Evolutionary conservation across 2,888 invertebrate species (phyloP).

Genomic region (Helicoverpa assulta): DNA sequence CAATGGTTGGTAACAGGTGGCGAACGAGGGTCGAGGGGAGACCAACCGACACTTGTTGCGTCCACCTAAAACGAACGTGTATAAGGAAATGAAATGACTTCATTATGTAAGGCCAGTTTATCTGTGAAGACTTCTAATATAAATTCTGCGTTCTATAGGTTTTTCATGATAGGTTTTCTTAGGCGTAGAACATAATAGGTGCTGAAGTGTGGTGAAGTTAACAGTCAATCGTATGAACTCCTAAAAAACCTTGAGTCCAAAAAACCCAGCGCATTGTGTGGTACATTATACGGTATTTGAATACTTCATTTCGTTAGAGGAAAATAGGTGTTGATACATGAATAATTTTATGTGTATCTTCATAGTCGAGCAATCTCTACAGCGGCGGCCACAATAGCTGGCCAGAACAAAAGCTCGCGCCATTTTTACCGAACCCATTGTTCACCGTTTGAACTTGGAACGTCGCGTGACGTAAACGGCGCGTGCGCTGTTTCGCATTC

Average conservation of each 20-base stretch:
- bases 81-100: constrained; percentile 69
- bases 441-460: constrained; percentile 86
- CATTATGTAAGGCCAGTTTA: constrained; percentile 60
- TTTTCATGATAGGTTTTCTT: constrained; percentile 14
- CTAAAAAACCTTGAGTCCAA: constrained; percentile 5
- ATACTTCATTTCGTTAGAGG: constrained; percentile 20
- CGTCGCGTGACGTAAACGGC: constrained; percentile 85
- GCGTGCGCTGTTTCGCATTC: constrained; percentile 87
- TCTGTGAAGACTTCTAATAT: constrained; percentile 36
- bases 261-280: not conserved
- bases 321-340: constrained; percentile 38
- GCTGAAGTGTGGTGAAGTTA: constrained; percentile 5
- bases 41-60: constrained; percentile 79
- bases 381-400: constrained; percentile 77
- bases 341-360: constrained; percentile 43
- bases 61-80: constrained; percentile 58
- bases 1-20: constrained; percentile 79
- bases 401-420: constrained; percentile 87
- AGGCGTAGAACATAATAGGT: constrained; percentile 12
- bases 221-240: not conserved
- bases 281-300: not conserved
- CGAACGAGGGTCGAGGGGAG: constrained; percentile 73
- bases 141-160: constrained; percentile 34
- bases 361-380: constrained; percentile 64
- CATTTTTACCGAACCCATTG: constrained; percentile 86